phyloP scores from a whole-genome alignment of 2,113 vertebrate species.

The Choloepus hoffmanni region DNA sequence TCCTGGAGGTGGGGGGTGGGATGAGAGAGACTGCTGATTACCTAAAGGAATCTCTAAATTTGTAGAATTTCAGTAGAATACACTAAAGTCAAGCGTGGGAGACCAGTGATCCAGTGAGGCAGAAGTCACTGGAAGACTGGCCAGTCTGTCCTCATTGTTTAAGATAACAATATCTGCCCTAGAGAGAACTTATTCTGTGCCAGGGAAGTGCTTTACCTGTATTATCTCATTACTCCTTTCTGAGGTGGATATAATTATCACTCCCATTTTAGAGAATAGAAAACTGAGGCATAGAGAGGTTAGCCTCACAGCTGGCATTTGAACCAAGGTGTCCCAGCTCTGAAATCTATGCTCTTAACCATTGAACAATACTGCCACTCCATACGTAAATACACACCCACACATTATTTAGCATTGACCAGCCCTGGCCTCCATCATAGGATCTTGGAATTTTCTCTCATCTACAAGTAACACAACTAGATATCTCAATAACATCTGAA shows the following conservation, averaged over 20 bases:
- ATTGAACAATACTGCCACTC: neutral
- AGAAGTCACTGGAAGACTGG: too few relatives aligned
- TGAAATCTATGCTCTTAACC: too few relatives aligned
- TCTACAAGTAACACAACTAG: neutral
- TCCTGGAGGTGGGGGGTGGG: neutral
- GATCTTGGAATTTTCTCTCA: neutral
- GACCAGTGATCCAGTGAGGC: neutral
- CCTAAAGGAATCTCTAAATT: neutral
- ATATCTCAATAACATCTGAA: neutral
- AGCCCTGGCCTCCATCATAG: neutral
- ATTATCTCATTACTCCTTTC: neutral
- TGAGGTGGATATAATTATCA: neutral
- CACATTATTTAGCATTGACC: rapidly evolving
- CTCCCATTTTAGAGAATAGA: neutral
- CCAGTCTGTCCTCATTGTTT: neutral
- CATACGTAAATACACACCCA: neutral
- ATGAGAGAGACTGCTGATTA: neutral
- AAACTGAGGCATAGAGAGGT: neutral
- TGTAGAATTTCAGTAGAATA: neutral
- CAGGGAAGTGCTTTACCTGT: neutral
- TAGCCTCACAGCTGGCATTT: neutral
- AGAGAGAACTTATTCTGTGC: neutral
- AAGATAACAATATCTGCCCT: neutral
- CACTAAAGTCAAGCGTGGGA: rapidly evolving
- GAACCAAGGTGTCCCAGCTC: neutral